Percentiles rank a stretch among this genome's conserved stretches.
Conservation (phyloP, 30 jellyfish, hydroid and myxozoan genomes). For the Aurelia aurita region DNA sequence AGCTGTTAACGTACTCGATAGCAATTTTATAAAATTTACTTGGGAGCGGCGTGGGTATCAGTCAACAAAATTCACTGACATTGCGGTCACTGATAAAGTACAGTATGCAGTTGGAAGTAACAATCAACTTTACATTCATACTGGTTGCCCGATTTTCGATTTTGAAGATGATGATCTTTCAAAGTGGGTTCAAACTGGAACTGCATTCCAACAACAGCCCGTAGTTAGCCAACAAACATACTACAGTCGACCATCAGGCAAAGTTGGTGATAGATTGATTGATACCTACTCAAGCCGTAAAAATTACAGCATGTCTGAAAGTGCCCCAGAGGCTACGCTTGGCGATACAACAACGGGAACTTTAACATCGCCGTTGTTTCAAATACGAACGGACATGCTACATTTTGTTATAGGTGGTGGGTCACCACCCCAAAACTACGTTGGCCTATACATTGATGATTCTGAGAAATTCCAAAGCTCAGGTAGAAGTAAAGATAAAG, state of each 20-base stretch:
- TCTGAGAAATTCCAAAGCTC: slow-evolving; percentile 12
- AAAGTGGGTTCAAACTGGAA: slow-evolving; percentile 57
- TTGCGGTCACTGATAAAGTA: background rate
- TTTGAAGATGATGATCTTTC: slow-evolving; percentile 51
- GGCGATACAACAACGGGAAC: slow-evolving; percentile 51
- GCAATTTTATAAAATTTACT: background rate
- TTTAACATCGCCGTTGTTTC: slow-evolving; percentile 56
- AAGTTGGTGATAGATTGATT: slow-evolving; percentile 52
- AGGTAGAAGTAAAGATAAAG: slow-evolving; percentile 18
- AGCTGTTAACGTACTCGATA: background rate
- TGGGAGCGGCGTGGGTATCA: slow-evolving; percentile 27
- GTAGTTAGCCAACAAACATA: slow-evolving; percentile 15
- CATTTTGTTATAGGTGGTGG: slow-evolving; percentile 67
- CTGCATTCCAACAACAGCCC: slow-evolving; percentile 50
- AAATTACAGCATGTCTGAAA: slow-evolving; percentile 11
- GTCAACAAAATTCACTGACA: background rate
- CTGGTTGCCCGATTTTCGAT: slow-evolving; percentile 72
- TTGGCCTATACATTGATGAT: slow-evolving; percentile 16
- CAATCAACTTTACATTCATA: background rate
- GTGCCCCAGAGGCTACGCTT: slow-evolving; percentile 12
- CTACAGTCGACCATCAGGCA: slow-evolving; percentile 8
- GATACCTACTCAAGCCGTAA: slow-evolving; percentile 30
- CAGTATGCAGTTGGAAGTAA: slow-evolving; percentile 9
- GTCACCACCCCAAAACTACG: slow-evolving; percentile 28
- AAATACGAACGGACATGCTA: slow-evolving; percentile 39